Base-by-base conservation (phyloP, 2,797 vertebrate species). In the Aeoliscus strigatus region DNA sequence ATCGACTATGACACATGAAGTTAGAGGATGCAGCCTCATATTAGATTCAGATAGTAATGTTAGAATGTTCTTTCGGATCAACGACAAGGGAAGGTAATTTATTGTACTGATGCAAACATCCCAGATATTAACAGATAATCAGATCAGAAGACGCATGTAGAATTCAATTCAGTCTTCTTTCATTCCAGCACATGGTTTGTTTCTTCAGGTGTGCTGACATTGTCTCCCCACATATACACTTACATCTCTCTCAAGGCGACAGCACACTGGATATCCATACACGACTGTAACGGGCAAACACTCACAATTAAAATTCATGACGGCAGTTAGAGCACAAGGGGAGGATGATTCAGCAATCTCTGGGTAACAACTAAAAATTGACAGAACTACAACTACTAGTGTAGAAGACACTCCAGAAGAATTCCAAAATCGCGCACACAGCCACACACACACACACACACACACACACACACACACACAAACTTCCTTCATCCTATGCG, bases 201-300 rank as follows among this genome's bases (percentile, higher is more conserved):
- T 81, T 80, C 69, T 76, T 70, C 54, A 56, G 66, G 73, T 68
- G 33, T 49, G 50, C 73, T 75, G 59, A 77, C 64, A 65, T 46
- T 48, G 66, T 80, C 59, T 66, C 50, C 53, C 27, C 66, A 61
- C 75, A 72, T 79, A 21, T 45, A 34, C 60, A 35, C 45, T 57
- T 41, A 4, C 40, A 37, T 49, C 43, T 58, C 77, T 75, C 63
- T 39, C 30, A 62, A 50, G 68, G 55, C 63, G 34, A 62, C 27
- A 24, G 48, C 36, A 42, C 58, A 24, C 61, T 39, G 40, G 59
- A 59, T 71, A 71, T 67, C 63, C 77, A 75, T 68, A 66, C 76
- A 67, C 60, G 75, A 82, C 66, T 52, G 55, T 59, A 41, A 44
- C 39, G 28, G 8, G 59, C 55, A 69, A 70, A 53, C 43, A 54